A percentile compares a stretch with the other conserved stretches of the same genome.
Evolutionary conservation across 1,140 invertebrate genomes (phyloP).

Genomic region (Drosophila subobscura): DNA sequence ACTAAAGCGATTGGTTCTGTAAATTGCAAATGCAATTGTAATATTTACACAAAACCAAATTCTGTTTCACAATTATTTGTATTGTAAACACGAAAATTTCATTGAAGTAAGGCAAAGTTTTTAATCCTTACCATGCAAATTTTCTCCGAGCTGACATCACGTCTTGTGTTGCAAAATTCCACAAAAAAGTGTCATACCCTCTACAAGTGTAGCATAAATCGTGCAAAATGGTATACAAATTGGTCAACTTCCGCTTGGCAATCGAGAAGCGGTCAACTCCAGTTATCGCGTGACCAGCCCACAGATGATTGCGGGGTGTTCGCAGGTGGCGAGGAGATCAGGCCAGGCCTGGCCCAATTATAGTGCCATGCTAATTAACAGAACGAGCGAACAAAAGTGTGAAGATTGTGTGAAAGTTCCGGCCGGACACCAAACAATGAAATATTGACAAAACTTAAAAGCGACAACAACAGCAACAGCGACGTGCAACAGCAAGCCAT

Average conservation of each 20-base stretch:
- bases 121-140: no score
- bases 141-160: no score
- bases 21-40: no score
- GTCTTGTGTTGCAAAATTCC: no score
- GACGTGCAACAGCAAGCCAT: conserved; percentile 48
- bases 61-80: no score
- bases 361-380: conserved; percentile 74
- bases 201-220: conserved; percentile 1
- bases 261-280: conserved; percentile 30
- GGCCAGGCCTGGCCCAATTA: conserved; percentile 32
- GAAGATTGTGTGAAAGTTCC: conserved; percentile 71
- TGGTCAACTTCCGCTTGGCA: conserved; percentile 59
- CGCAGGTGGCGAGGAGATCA: conserved; percentile 8
- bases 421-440: conserved; percentile 49
- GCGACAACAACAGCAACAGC: conserved; percentile 4
- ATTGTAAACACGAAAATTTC: no score
- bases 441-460: conserved; percentile 64
- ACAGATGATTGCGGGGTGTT: no score
- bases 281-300: conserved; percentile 55
- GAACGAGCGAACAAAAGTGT: conserved; percentile 63
- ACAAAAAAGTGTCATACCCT: no score
- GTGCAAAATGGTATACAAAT: conserved; percentile 69
- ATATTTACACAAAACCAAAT: no score
- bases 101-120: no score
- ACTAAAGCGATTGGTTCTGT: no score